These are phyloP conservation scores for Vandiemenella viatica DNA, from an alignment of 2,888 invertebrate species.

Conservation along the genomic window DNA sequence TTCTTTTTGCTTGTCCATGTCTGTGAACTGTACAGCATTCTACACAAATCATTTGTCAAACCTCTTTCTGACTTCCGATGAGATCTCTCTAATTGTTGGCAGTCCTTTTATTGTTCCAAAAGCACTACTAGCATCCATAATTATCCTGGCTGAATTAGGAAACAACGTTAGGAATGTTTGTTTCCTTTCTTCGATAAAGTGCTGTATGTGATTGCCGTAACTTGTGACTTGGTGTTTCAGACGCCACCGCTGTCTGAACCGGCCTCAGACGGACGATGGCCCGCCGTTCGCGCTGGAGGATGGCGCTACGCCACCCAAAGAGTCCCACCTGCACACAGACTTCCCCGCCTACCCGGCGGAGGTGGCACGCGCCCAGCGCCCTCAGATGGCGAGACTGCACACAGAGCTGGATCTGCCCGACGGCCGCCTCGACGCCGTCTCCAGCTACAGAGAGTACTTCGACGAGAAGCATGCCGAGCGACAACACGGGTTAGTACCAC, in stretches of 20 bases:
- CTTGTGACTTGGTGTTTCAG: too few species aligned
- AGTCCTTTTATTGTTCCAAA: too few species aligned
- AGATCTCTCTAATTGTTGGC: too few species aligned
- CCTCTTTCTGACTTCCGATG: too few species aligned
- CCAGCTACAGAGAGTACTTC: conserved; percentile 48
- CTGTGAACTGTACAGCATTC: too few species aligned
- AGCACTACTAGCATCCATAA: too few species aligned
- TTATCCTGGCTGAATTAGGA: too few species aligned
- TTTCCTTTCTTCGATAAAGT: too few species aligned
- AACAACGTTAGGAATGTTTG: too few species aligned
- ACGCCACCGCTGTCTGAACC: conserved; percentile 71
- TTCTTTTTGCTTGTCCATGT: too few species aligned
- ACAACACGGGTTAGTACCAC: conserved; percentile 33
- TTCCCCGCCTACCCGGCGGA: conserved; percentile 22
- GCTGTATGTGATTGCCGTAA: too few species aligned
- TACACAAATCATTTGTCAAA: too few species aligned
- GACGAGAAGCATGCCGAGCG: conserved; percentile 47
- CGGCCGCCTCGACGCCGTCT: conserved; percentile 33
- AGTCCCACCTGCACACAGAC: conserved; percentile 21
- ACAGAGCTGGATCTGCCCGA: conserved; percentile 21
- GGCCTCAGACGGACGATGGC: conserved; percentile 27
- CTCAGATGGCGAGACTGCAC: conserved; percentile 23
- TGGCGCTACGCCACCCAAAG: conserved; percentile 14
- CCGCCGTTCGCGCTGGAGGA: conserved; percentile 20
- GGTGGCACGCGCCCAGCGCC: conserved; percentile 24